A percentile compares a stretch with the other conserved stretches of the same genome.
phyloP scores from a whole-genome alignment of 1,140 invertebrate genomes.

The Leptoteleia sp. region DNA sequence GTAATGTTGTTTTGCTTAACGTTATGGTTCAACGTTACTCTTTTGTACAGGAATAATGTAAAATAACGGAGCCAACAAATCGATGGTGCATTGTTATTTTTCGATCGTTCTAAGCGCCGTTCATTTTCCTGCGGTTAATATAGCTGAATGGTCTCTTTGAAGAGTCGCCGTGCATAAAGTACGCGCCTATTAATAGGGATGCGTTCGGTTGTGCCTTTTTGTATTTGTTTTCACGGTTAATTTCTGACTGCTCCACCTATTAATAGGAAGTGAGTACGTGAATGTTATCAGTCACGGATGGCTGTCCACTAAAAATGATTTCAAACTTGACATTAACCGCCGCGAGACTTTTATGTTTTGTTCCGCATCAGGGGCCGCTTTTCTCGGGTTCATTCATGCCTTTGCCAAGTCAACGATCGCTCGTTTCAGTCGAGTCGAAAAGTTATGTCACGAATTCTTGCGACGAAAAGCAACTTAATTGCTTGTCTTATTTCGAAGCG shows the following conservation, averaged over 20 bases:
- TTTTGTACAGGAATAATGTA: too few species aligned
- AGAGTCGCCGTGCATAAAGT: conserved; percentile 17
- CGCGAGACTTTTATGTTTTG: conserved; percentile 47
- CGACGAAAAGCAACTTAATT: conserved; percentile 12
- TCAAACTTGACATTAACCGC: conserved; percentile 48
- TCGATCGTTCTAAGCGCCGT: background rate
- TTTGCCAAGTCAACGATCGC: conserved; percentile 38
- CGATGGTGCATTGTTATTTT: background rate
- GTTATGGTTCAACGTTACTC: too few species aligned
- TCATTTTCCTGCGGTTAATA: conserved; percentile 17
- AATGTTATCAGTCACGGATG: conserved; percentile 61
- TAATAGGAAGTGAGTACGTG: conserved; percentile 52
- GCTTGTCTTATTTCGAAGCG: conserved; percentile 6
- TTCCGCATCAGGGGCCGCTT: conserved; percentile 46
- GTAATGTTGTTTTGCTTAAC: too few species aligned
- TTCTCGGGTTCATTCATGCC: conserved; percentile 55
- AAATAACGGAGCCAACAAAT: background rate
- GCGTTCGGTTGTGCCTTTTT: conserved; percentile 17
- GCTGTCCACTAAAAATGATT: conserved; percentile 57
- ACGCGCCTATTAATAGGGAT: conserved; percentile 44
- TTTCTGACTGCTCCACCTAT: conserved; percentile 60
- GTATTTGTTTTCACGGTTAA: conserved; percentile 44
- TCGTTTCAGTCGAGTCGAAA: conserved; percentile 8
- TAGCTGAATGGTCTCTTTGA: conserved; percentile 15
- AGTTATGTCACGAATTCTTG: conserved; percentile 27